Evolutionary conservation across 2,113 vertebrate species (phyloP).

Genomic region (Micromys minutus): DNA sequence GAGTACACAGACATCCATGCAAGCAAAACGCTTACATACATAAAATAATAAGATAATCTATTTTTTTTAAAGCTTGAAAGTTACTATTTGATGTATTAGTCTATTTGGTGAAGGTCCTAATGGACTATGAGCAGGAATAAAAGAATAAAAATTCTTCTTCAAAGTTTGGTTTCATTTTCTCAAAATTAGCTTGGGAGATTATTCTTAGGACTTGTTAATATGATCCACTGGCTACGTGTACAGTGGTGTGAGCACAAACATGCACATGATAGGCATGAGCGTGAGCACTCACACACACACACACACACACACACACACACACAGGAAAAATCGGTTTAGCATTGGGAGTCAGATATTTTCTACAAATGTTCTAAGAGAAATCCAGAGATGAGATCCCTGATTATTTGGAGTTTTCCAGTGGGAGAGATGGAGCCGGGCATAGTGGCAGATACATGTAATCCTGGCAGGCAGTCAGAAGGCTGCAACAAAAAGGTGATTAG

Average conservation of each 20-base stretch:
- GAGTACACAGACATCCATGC: too few species aligned
- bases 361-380: not conserved
- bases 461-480: not conserved
- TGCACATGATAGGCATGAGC: not conserved
- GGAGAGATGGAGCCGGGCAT: not conserved
- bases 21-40: not conserved
- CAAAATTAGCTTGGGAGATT: constrained; percentile 22
- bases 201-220: not conserved
- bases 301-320: not conserved
- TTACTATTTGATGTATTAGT: not conserved
- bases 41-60: not conserved
- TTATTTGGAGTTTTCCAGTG: not conserved
- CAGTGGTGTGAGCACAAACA: not conserved
- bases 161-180: not conserved
- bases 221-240: too few species aligned
- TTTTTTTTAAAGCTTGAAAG: not conserved
- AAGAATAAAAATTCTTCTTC: not conserved
- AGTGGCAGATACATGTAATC: not conserved
- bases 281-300: accelerated
- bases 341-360: constrained; percentile 1
- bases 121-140: not conserved
- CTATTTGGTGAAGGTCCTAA: not conserved
- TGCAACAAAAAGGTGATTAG: not conserved
- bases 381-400: not conserved
- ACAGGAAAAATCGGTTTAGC: not conserved